These are phyloP conservation scores for Chrysochloris asiatica DNA, from an alignment of 2,113 vertebrate species.

Conservation along the genomic window DNA sequence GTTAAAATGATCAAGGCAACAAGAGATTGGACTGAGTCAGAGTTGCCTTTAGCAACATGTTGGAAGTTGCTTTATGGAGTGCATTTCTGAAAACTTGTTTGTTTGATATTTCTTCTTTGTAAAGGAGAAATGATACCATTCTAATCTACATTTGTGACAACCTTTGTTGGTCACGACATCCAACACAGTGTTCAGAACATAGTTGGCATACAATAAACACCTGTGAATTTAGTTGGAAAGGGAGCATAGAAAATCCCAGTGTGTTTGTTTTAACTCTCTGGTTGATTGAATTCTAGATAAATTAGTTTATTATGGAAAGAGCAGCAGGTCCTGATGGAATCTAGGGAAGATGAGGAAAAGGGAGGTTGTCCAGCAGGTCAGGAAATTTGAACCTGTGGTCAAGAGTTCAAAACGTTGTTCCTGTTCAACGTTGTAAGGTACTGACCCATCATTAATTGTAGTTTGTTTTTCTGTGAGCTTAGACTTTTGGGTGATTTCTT, in stretches of 20 bases:
- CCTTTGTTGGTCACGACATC: neutral
- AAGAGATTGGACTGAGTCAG: neutral
- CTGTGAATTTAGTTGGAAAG: neutral
- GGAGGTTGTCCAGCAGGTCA: conserved; percentile 23
- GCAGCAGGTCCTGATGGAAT: conserved; percentile 56
- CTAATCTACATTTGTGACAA: neutral
- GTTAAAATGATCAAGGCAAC: conserved; percentile 1
- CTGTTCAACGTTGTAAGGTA: conserved; percentile 38
- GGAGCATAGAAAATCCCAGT: neutral
- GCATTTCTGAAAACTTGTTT: conserved; percentile 36
- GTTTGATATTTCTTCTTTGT: neutral
- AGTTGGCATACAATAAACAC: conserved; percentile 46
- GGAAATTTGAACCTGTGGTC: conserved; percentile 57
- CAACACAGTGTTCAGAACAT: neutral
- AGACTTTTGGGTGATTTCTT: conserved; percentile 62
- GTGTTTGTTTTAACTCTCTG: conserved; percentile 57
- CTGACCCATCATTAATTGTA: conserved; percentile 65
- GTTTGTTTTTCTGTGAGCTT: conserved; percentile 67
- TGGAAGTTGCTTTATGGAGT: conserved; percentile 20
- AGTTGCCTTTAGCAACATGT: neutral
- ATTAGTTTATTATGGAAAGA: neutral
- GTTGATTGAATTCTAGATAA: conserved; percentile 59
- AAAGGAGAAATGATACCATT: conserved; percentile 10
- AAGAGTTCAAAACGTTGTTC: conserved; percentile 61
- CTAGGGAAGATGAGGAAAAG: conserved; percentile 48